Evolutionary conservation across 2,797 vertebrate species (phyloP).

Genomic region (Diplodus sargus): DNA sequence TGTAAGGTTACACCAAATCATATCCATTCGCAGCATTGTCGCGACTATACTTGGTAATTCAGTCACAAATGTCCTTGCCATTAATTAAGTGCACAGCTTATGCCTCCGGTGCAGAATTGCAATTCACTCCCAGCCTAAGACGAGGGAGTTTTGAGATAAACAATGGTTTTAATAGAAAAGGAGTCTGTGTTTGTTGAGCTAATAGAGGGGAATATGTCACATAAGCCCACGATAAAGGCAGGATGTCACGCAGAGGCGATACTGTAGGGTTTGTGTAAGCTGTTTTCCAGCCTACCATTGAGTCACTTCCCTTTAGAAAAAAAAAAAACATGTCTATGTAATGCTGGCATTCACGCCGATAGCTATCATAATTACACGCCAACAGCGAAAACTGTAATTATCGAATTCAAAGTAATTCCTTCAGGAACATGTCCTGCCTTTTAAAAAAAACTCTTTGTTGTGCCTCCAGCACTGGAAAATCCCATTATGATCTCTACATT

Average conservation of each 20-base stretch:
- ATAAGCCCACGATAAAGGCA: constrained; percentile 56
- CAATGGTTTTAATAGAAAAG: constrained; percentile 36
- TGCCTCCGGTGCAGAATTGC: constrained; percentile 12
- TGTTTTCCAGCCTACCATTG: constrained; percentile 29
- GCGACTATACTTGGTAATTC: constrained; percentile 17
- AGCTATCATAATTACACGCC: constrained; percentile 24
- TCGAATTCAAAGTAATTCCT: not conserved
- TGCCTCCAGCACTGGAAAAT: not conserved
- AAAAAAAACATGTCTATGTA: not conserved
- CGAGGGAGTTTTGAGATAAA: constrained; percentile 21
- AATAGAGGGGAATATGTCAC: constrained; percentile 34
- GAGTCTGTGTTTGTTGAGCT: constrained; percentile 43
- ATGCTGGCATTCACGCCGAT: constrained; percentile 12
- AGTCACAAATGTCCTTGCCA: constrained; percentile 26
- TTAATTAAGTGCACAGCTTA: constrained; percentile 26
- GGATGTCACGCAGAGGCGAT: constrained; percentile 52
- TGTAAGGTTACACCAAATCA: constrained; percentile 7
- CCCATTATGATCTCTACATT: not conserved
- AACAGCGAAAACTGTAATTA: constrained; percentile 16
- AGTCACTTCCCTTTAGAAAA: constrained; percentile 47
- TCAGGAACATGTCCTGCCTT: not conserved
- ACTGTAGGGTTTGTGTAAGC: constrained; percentile 30
- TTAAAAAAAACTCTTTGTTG: not conserved
- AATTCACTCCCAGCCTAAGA: constrained; percentile 10
- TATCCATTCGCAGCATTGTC: constrained; percentile 4